These are phyloP conservation scores for Saguinus midas DNA, from an alignment of 2,113 vertebrate species.

Conservation along the genomic window DNA sequence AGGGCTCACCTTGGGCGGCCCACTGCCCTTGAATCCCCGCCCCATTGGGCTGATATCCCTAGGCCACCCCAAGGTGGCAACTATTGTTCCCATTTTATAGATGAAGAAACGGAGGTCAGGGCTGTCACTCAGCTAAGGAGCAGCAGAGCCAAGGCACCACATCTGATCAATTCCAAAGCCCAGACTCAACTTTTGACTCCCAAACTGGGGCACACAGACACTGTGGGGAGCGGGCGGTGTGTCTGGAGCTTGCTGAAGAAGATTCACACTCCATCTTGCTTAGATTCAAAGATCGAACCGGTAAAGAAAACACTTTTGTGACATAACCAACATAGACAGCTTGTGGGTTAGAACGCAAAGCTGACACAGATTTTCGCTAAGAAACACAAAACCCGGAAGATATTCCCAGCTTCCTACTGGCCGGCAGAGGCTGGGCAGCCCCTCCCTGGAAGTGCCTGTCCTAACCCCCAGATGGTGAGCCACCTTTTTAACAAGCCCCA, in stretches of 20 bases:
- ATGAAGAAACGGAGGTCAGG: neutral
- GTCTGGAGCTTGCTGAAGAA: neutral
- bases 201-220: fast-evolving
- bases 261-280: neutral
- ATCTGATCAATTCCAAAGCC: neutral
- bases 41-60: neutral
- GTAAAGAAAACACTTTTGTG: neutral
- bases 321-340: neutral
- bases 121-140: neutral
- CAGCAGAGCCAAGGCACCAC: neutral
- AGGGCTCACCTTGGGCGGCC: neutral
- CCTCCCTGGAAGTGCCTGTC: neutral
- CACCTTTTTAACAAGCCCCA: neutral
- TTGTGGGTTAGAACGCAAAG: neutral
- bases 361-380: neutral
- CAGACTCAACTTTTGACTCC: neutral
- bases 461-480: neutral
- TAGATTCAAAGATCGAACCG: neutral
- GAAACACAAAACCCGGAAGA: neutral
- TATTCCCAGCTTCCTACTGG: neutral
- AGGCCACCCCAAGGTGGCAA: neutral
- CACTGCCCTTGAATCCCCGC: neutral
- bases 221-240: fast-evolving
- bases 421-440: neutral
- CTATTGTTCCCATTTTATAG: neutral